Evolutionary conservation across 2,888 invertebrate genomes (phyloP).

Genomic region (Muschampia plurimacula): DNA sequence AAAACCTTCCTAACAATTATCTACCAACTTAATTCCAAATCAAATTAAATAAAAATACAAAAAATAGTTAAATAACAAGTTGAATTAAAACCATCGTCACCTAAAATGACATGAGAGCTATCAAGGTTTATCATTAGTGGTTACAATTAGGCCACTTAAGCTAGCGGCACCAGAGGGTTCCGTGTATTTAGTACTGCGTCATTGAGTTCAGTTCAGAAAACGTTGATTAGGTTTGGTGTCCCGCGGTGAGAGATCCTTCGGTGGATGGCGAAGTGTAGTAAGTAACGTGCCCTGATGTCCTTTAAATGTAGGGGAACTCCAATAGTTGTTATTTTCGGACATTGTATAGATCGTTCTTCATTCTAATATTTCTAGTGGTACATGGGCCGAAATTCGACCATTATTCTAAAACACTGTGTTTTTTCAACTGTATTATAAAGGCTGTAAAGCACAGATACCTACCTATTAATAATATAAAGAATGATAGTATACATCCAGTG

Average conservation of each 20-base stretch:
- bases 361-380: too few relatives aligned
- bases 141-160: slow-evolving; percentile 60
- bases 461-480: too few relatives aligned
- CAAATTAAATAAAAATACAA: neutral
- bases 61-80: slow-evolving; percentile 3
- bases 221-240: slow-evolving; percentile 64
- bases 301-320: slow-evolving; percentile 55
- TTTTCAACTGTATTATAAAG: too few relatives aligned
- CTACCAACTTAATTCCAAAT: neutral
- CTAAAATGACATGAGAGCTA: neutral
- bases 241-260: slow-evolving; percentile 64
- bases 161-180: slow-evolving; percentile 57
- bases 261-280: slow-evolving; percentile 54
- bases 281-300: slow-evolving; percentile 46
- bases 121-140: slow-evolving; percentile 42
- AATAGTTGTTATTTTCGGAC: slow-evolving; percentile 18
- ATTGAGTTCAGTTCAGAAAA: slow-evolving; percentile 54
- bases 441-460: too few relatives aligned
- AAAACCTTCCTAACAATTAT: neutral
- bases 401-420: too few relatives aligned
- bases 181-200: slow-evolving; percentile 57
- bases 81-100: slow-evolving; percentile 14
- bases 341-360: neutral
- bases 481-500: too few relatives aligned
- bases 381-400: too few relatives aligned